A percentile compares a stretch with the other conserved stretches of the same genome.
Conservation (phyloP, 2,113 vertebrate genomes). For the Uropsilus gracilis region DNA sequence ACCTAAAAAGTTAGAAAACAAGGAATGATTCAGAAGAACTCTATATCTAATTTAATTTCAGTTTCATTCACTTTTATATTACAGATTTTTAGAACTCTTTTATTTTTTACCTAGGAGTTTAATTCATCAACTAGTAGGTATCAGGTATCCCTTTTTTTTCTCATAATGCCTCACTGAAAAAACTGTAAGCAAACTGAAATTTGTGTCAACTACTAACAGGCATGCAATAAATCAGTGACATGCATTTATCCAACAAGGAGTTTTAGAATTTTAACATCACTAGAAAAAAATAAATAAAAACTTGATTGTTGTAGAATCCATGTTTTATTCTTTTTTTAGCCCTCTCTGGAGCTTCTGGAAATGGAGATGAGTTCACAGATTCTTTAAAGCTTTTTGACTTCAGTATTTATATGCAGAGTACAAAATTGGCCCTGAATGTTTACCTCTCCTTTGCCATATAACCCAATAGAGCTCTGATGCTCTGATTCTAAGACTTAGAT, state of each 20-base stretch:
- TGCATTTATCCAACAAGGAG: background rate
- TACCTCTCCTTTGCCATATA: background rate
- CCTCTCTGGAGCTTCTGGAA: background rate
- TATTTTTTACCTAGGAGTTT: background rate
- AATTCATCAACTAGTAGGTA: background rate
- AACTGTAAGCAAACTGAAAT: background rate
- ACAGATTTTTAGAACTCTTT: background rate
- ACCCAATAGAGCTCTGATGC: background rate
- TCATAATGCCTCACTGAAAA: background rate
- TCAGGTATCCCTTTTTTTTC: background rate
- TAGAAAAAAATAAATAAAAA: background rate
- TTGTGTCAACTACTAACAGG: background rate
- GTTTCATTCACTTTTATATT: background rate
- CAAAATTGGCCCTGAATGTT: background rate
- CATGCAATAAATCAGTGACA: background rate
- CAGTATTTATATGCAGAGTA: background rate
- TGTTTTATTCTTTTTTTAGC: background rate
- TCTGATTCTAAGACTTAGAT: background rate
- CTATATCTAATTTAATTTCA: too few species aligned
- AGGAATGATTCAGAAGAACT: too few species aligned
- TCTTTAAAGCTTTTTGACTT: background rate
- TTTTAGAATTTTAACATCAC: background rate
- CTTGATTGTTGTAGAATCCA: background rate
- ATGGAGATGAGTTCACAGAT: background rate
- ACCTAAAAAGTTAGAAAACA: too few species aligned